These are phyloP conservation scores for Nemotelus pantherinus DNA, from an alignment of 2,888 invertebrate species.

Conservation along the genomic window DNA sequence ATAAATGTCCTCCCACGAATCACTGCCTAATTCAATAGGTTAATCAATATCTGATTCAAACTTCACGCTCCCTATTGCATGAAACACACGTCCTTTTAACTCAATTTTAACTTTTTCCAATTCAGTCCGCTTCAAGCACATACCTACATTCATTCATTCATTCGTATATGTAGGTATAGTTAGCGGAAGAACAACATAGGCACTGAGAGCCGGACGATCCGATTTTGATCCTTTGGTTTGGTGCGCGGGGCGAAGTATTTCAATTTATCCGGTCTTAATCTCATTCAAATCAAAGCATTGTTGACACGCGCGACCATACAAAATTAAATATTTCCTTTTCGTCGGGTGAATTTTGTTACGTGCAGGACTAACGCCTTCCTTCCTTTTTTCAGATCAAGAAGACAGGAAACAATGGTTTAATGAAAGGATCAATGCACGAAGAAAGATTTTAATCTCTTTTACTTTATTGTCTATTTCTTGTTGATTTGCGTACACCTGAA, in stretches of 20 bases:
- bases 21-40: conserved; percentile 21
- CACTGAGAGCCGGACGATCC: neutral
- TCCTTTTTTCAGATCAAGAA: neutral
- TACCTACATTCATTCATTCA: neutral
- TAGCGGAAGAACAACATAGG: neutral
- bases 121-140: neutral
- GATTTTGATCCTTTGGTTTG: neutral
- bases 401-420: neutral
- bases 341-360: neutral
- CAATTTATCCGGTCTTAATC: neutral
- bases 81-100: conserved; percentile 29
- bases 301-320: neutral
- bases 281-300: conserved; percentile 1
- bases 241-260: neutral
- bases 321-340: conserved; percentile 19
- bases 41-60: conserved; percentile 35
- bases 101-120: conserved; percentile 35
- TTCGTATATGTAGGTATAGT: neutral
- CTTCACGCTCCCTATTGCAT: conserved; percentile 20
- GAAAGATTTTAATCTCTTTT: conserved; percentile 8
- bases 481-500: conserved; percentile 1
- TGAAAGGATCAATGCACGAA: neutral
- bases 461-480: neutral
- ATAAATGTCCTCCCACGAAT: conserved; percentile 16
- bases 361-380: neutral